Base-by-base conservation (phyloP, 2,113 vertebrate genomes). In the Stigmatopora argus region DNA sequence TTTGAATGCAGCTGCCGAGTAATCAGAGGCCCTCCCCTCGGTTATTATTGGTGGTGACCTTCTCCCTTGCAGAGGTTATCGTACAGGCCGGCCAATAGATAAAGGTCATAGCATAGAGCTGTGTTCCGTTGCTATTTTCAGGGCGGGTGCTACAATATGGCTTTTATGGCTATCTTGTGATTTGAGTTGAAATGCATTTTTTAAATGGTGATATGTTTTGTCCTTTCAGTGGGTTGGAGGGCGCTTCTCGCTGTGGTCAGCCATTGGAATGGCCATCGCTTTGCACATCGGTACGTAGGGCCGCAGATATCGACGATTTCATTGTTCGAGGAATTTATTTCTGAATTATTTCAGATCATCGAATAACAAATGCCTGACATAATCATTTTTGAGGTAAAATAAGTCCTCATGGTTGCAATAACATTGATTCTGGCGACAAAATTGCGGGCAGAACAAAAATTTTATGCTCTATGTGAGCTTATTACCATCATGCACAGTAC, bases 231-330 rank as follows among this genome's bases (percentile, higher is more conserved):
- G 97, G 97, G 97, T 99, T 63, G 97, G 97, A 66, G 96, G 97
- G 7, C 95, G 96, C 66, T 99, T 96, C 79, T 99, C 96, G 3
- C 73, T 99, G 67, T 99, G 96, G 96, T 99, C 97, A 45, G 97
- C 96, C 4, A 99, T 99, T 21, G 97, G 97, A 67, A 93, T 99
- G 81, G 92, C 96, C 78, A 98, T 99, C 18, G 96, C 96, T 1
- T 90, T 99, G 77, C 95, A 99, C 0, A 91, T 99, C 64, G 97
- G 96, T 99, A 86, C 26, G 45, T 12, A 23, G 21, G n/a, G n/a
- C n/a, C n/a, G n/a, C n/a, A n/a, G n/a, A n/a, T n/a, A n/a, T n/a
- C n/a, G n/a, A n/a, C n/a, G n/a, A n/a, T n/a, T n/a, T n/a, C n/a
- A n/a, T n/a, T n/a, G n/a, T n/a, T n/a, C n/a, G n/a, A n/a, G n/a